Evolutionary conservation across 2,113 vertebrate species (phyloP).

Genomic region (Nymphicus hollandicus): DNA sequence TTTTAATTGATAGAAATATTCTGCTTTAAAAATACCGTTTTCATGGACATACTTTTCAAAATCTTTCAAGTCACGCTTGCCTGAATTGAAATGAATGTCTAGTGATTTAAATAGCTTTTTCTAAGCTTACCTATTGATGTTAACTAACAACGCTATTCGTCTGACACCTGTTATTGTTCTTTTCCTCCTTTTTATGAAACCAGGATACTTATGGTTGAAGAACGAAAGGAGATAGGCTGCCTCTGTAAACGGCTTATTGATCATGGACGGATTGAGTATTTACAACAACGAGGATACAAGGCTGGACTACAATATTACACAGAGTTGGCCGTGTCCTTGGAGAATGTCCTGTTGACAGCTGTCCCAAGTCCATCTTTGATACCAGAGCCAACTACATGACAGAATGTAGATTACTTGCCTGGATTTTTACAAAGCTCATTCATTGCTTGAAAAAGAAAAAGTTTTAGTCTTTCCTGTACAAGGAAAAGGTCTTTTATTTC

Average conservation of each 20-base stretch:
- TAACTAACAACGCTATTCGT: neutral
- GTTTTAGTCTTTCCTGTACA: neutral
- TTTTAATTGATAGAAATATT: neutral
- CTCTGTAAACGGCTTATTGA: conserved; percentile 92
- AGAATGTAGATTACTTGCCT: neutral
- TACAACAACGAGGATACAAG: conserved; percentile 78
- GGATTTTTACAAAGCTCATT: neutral
- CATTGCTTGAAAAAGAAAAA: neutral
- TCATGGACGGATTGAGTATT: conserved; percentile 83
- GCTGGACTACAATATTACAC: conserved; percentile 79
- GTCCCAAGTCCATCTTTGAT: conserved; percentile 63
- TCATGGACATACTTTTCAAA: neutral
- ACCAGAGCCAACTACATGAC: conserved; percentile 11
- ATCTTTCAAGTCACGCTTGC: neutral
- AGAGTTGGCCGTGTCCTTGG: conserved; percentile 81
- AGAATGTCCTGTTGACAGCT: conserved; percentile 93
- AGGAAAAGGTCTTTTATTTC: neutral
- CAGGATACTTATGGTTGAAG: conserved; percentile 78
- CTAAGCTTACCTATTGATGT: neutral
- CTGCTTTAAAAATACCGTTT: neutral
- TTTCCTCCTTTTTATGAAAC: neutral
- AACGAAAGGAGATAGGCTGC: conserved; percentile 81
- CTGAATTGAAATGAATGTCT: neutral
- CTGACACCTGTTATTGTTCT: neutral
- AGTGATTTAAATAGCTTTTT: neutral